Percentiles rank a stretch among this genome's conserved stretches.
phyloP scores from a whole-genome alignment of 2,113 vertebrate species.

The Ornithorhynchus anatinus region DNA sequence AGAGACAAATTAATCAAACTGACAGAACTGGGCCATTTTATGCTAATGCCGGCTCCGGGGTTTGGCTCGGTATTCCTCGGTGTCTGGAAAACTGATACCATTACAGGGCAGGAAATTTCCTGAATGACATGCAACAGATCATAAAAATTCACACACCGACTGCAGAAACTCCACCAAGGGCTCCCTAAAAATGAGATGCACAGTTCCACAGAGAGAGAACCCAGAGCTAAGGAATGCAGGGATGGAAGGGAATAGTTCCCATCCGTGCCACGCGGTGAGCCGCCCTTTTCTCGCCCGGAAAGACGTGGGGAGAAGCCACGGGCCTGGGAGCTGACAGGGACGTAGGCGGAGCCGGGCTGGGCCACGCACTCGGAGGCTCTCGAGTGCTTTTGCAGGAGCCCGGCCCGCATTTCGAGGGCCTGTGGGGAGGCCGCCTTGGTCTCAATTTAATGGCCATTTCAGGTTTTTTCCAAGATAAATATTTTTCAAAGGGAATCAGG shows the following conservation, averaged over 20 bases:
- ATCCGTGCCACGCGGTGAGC: conserved; percentile 69
- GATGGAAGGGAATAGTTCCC: conserved; percentile 71
- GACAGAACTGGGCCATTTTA: conserved; percentile 89
- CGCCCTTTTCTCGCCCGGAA: conserved; percentile 48
- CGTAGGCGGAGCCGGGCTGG: conserved; percentile 36
- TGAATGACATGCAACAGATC: conserved; percentile 81
- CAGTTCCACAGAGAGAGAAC: conserved; percentile 73
- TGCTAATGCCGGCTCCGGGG: conserved; percentile 79
- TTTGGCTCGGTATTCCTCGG: conserved; percentile 77
- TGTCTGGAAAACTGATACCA: conserved; percentile 80
- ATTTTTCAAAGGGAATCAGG: too few relatives aligned
- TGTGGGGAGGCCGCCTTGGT: neutral
- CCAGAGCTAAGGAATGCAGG: conserved; percentile 74
- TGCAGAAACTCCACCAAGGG: conserved; percentile 74
- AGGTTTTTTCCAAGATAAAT: conserved; percentile 14
- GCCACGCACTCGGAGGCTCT: too few relatives aligned
- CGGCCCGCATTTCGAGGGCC: conserved; percentile 40
- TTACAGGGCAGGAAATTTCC: conserved; percentile 85
- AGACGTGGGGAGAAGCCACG: conserved; percentile 51
- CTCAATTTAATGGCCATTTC: conserved; percentile 10
- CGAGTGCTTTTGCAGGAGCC: too few relatives aligned
- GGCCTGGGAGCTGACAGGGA: conserved; percentile 34
- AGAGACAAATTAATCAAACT: conserved; percentile 88
- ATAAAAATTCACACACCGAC: conserved; percentile 78
- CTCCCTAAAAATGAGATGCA: conserved; percentile 73